Evolutionary conservation across 1,140 invertebrate species (phyloP).

Genomic region (Brachystomella parvula): DNA sequence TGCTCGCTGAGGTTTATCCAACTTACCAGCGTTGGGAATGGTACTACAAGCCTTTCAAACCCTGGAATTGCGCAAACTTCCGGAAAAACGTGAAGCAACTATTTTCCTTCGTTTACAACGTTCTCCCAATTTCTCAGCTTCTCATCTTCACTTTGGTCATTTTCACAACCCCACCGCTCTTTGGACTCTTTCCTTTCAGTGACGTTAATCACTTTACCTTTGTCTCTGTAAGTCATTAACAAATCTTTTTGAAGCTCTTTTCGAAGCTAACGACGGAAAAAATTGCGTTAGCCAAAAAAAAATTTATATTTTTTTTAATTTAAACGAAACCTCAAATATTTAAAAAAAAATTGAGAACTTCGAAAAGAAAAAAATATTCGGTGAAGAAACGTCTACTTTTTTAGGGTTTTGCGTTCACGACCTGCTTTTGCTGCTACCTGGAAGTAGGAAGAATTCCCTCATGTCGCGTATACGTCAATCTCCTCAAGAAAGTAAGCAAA

Average conservation of each 20-base stretch:
- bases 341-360: background rate
- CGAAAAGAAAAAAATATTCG: background rate
- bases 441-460: conserved; percentile 10
- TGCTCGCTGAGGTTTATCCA: background rate
- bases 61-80: background rate
- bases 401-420: background rate
- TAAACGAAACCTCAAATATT: too few species aligned
- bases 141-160: background rate
- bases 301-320: background rate
- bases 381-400: background rate
- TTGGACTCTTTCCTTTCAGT: background rate
- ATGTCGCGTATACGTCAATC: conserved; percentile 12
- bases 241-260: too few species aligned
- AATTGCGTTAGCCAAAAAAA: too few species aligned
- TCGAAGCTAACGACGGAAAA: too few species aligned
- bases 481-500: conserved; percentile 5
- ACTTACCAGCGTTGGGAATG: background rate
- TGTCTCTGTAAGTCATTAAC: background rate
- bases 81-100: background rate
- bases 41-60: background rate
- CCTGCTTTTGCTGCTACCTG: conserved; percentile 7
- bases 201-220: background rate
- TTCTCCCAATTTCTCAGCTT: background rate
- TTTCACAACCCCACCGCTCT: background rate
- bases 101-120: background rate